Evolutionary conservation across 2,113 vertebrate species (phyloP), one percentile per base, ranked within the genome.

Genomic region (Trochalopteron elliotii): DNA sequence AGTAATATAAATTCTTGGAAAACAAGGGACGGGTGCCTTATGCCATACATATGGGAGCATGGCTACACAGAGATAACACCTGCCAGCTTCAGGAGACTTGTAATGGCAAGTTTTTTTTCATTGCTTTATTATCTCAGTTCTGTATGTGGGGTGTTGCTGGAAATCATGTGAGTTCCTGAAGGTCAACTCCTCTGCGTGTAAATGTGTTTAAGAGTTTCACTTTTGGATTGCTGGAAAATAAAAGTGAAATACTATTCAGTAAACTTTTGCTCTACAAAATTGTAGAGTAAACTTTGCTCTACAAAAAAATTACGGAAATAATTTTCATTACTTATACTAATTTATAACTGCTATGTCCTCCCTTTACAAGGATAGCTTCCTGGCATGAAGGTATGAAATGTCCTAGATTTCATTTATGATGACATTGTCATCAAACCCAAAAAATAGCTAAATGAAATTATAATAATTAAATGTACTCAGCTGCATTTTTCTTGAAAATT

Each of bases 1-100:
- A 24, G 65, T 7, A 81, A 92, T 72, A 91, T 45, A 91, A 96
- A 82, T 92, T 96, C 93, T 57, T 82, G 89, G 94, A 95, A 97
- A 25, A 39, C 9, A 63, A 42, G 1, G 53, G 60, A 65, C 91
- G 93, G 74, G 63, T 86, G 25, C 40, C 33, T 87, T 60, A 20
- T 67, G 47, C 56, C 53, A 56, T 24, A 49, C 49, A 39, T 33
- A 25, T 10, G 49, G 31, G 65, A 92, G 87, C 72, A 42, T 75
- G 91, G 93, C 31, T 81, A 16, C 33, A 31, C 50, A 89, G 89
- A 97, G 93, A 96, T 95, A 97, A 95, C 57, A 50, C 49, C 59
- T 5, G 20, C 35, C 44, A 63, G 47, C 87, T 87, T 71, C 93
- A 94, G 37, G 55, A 77, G 31, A 49, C 86, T 77, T 61, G 64